Evolutionary conservation across 2,113 vertebrate species (phyloP).

Genomic region (Cynocephalus volans): DNA sequence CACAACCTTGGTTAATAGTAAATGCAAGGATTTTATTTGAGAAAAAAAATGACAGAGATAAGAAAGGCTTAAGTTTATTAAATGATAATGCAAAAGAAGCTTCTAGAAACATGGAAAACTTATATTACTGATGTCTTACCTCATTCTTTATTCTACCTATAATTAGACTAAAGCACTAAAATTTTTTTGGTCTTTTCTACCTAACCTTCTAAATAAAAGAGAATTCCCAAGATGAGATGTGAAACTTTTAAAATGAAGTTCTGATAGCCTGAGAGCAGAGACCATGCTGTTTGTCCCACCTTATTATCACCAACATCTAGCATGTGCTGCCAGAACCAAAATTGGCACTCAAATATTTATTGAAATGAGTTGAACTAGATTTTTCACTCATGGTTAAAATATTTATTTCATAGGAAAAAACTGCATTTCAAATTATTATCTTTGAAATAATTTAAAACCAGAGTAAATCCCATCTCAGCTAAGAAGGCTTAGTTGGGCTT

Average conservation of each 20-base stretch:
- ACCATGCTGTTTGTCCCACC: neutral
- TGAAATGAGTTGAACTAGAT: neutral
- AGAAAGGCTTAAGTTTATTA: neutral
- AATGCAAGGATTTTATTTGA: neutral
- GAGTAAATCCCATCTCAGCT: neutral
- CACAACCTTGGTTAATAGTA: neutral
- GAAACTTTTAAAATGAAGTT: neutral
- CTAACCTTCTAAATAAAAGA: neutral
- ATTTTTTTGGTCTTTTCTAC: slow-evolving; percentile 14
- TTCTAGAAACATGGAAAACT: neutral
- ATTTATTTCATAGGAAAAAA: neutral
- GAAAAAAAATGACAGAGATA: neutral
- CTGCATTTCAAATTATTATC: neutral
- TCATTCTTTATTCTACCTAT: slow-evolving; percentile 22
- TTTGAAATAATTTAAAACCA: slow-evolving; percentile 53
- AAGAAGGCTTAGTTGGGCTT: slow-evolving; percentile 17
- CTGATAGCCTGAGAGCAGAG: neutral
- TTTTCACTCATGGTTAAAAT: slow-evolving; percentile 58
- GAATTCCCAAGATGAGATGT: neutral
- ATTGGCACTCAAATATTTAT: slow-evolving; percentile 26
- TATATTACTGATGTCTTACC: neutral
- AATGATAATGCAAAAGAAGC: neutral
- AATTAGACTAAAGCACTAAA: neutral
- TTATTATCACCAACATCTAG: neutral
- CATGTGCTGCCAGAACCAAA: neutral